These are phyloP conservation scores for Garrulus glandarius DNA, from an alignment of 2,797 vertebrate genomes.

Conservation along the genomic window DNA sequence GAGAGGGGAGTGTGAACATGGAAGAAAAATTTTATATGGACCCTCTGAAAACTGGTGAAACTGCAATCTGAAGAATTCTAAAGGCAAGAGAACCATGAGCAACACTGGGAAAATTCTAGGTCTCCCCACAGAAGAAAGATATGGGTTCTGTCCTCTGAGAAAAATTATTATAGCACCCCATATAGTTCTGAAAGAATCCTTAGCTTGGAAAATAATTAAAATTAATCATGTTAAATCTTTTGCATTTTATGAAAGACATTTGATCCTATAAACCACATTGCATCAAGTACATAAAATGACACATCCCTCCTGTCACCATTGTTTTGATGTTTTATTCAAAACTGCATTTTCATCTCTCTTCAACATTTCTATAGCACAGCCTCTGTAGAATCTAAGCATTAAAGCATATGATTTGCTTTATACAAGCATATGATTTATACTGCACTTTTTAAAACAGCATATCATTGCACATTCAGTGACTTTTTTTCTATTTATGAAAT, in stretches of 20 bases:
- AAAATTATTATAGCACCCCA: not conserved
- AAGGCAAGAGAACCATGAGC: not conserved
- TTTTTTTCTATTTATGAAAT: not conserved
- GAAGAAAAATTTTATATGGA: not conserved
- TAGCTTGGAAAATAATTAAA: not conserved
- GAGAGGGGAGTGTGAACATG: not conserved
- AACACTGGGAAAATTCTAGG: not conserved
- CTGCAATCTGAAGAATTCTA: not conserved
- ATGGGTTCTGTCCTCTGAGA: not conserved
- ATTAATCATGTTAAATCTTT: not conserved
- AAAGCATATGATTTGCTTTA: not conserved
- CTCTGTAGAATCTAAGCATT: not conserved
- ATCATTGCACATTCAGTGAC: not conserved
- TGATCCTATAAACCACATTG: not conserved
- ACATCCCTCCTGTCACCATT: not conserved
- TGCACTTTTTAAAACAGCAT: not conserved
- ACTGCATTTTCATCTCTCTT: not conserved
- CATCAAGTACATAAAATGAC: not conserved
- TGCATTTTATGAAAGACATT: not conserved
- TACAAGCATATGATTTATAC: not conserved
- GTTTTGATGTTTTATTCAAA: conserved; percentile 46
- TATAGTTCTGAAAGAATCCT: not conserved
- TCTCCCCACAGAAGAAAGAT: not conserved
- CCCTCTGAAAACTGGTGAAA: not conserved
- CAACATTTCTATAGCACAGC: not conserved